Conservation (phyloP, 1,140 invertebrate species). For the Mya arenaria region DNA sequence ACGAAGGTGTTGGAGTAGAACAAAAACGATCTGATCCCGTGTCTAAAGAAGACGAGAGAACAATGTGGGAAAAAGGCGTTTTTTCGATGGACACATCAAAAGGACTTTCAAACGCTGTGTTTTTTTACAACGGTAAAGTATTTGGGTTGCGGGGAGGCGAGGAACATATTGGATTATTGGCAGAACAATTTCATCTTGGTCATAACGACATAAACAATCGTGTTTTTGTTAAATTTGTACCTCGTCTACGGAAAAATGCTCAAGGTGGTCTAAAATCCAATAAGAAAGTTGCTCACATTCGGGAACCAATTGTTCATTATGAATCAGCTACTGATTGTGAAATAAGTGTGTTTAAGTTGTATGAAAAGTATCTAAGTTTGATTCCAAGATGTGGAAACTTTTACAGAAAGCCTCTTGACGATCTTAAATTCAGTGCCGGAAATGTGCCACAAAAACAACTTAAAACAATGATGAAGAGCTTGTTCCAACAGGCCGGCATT, state of each 20-base stretch:
- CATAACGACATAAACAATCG: not conserved
- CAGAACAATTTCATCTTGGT: not conserved
- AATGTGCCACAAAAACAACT: slow-evolving; percentile 2
- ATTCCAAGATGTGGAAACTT: not conserved
- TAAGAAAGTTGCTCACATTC: not conserved
- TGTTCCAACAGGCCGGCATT: slow-evolving; percentile 1
- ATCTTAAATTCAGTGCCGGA: not conserved
- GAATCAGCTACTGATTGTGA: not conserved
- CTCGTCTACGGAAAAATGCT: slow-evolving; percentile 1
- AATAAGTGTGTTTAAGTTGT: not conserved
- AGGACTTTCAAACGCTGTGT: not conserved
- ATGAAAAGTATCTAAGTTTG: not conserved
- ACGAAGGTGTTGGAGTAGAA: not conserved
- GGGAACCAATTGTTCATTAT: slow-evolving; percentile 11
- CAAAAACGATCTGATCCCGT: no score
- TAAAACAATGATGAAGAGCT: not conserved
- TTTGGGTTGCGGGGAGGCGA: slow-evolving; percentile 3
- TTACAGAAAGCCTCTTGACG: not conserved
- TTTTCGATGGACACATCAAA: not conserved
- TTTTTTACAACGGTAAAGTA: slow-evolving; percentile 2
- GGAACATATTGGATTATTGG: not conserved
- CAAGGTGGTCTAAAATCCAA: not conserved
- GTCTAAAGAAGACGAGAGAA: not conserved
- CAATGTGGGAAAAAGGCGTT: not conserved
- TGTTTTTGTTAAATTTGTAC: not conserved